Base-by-base conservation (phyloP, 2,888 invertebrate genomes). In the Suillia variegata region DNA sequence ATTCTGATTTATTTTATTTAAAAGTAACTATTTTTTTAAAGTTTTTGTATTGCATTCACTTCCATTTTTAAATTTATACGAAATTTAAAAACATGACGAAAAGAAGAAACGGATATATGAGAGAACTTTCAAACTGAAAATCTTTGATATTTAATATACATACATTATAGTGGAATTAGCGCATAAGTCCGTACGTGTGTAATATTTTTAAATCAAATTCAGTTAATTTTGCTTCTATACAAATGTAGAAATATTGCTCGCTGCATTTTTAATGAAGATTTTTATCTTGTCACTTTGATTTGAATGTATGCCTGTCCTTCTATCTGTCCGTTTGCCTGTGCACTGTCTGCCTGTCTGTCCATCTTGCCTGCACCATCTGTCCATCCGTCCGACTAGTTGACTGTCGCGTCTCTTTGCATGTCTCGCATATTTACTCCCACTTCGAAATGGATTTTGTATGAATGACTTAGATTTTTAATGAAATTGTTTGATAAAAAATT, bases 371-470 rank as follows among this genome's bases (percentile, higher is more conserved):
- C 31, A 31, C 31, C 31, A 10, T 38, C 6, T 38, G 38, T n/a
- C 51, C 52, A 47, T 45, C 4, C 22, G 49, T n/a, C n/a, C n/a
- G n/a, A n/a, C n/a, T n/a, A n/a, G n/a, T n/a, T n/a, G n/a, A n/a
- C n/a, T 55, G 59, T 31, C 56, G 47, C 47, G 56, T 51, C 48
- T 52, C 6, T 54, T 33, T 24, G 54, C 34, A 51, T 26, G 26
- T 10, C 6, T 38, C 6, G n/a, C 38, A 38, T 38, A 38, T 60
- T 52, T 56, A n/a, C 60, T 56, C 53, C 53, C 60, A 60, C 56
- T 53, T 42, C 24, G 22, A 22, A n/a, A 13, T 26, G 38, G n/a
- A 26, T 53, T 13, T 10, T 20, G 54, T 54, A 17, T 38, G n/a
- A 34, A 54, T 45, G 54, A 42, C 17, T 42, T 54, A 24, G 33